Conservation (phyloP, 2,888 invertebrate genomes). For the Caenorhabditis sp. region DNA sequence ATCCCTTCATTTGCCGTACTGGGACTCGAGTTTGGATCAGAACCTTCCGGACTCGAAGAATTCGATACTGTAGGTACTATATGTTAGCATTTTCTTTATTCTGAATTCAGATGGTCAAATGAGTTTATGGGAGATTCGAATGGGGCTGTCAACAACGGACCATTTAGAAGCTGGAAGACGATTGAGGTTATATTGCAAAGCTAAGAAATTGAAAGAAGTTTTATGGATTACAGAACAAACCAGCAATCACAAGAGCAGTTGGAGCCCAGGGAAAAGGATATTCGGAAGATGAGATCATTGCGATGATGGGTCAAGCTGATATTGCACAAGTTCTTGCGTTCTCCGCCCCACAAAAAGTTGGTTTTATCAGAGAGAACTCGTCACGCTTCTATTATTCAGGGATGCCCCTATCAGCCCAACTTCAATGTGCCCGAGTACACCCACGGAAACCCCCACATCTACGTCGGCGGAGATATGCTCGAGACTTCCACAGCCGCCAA, state of each 20-base stretch:
- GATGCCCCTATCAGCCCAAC: constrained; percentile 61
- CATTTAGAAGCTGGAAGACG: constrained; percentile 78
- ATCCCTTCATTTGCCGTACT: constrained; percentile 79
- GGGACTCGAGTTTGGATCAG: constrained; percentile 79
- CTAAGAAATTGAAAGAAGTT: neutral
- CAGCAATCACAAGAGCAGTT: constrained; percentile 62
- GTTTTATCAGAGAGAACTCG: too few species aligned
- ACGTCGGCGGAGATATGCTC: constrained; percentile 79
- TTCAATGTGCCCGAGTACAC: constrained; percentile 73
- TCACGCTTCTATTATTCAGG: too few species aligned
- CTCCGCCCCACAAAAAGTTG: constrained; percentile 69
- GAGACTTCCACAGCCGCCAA: constrained; percentile 78
- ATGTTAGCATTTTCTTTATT: too few species aligned
- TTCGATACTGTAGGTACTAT: constrained; percentile 64
- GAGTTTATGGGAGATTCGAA: constrained; percentile 69
- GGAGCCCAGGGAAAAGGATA: constrained; percentile 69
- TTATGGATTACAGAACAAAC: constrained; percentile 53
- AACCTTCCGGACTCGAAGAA: constrained; percentile 75
- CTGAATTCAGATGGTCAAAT: too few species aligned
- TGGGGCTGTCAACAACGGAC: constrained; percentile 78
- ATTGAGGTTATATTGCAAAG: constrained; percentile 52
- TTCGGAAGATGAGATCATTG: constrained; percentile 65
- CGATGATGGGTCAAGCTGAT: constrained; percentile 57
- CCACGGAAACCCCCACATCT: constrained; percentile 77
- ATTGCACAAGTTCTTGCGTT: constrained; percentile 70